Evolutionary conservation across 2,888 invertebrate genomes (phyloP), one percentile per base, ranked within the genome.

Genomic region (Leucophora obtusa): DNA sequence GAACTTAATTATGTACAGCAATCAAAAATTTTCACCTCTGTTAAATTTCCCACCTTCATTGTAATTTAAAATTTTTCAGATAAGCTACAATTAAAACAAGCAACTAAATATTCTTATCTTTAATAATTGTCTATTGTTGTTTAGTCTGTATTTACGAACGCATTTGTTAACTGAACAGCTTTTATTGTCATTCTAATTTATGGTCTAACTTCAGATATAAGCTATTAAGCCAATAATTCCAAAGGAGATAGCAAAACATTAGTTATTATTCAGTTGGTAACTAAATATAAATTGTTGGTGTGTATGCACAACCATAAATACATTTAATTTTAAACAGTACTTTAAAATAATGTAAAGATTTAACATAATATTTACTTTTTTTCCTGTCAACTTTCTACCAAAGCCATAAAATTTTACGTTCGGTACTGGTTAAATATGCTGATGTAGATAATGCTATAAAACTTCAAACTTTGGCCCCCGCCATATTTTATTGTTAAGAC

Each of bases 151-250:
- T 28, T 28, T 7, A 28, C 28, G 28, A 28, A 28, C 7, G 28
- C 6, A 28, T 28, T 28, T 28, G 28, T 28, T 28, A 33, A 28
- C 58, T 58, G 33, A 65, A 21, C 47, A 47, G 56, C 43, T 47
- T 58, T 69, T 59, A 66, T 53, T 66, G 65, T 28, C 69, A 69
- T 54, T 51, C 59, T 15, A 50, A 35, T 59, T 71, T 28, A 47
- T 71, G 62, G 71, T 71, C 60, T 24, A 18, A 14, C 62, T 21
- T 53, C n/a, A 62, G 62, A 11, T 18, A 28, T 47, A 54, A 38
- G 35, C 62, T 47, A 62, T 71, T 62, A 71, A 71, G 71, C 54
- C 28, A 54, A 60, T 71, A 62, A 71, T 62, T 62, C 62, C 71
- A 54, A 54, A 38, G 54, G 62, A 71, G 71, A 54, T 62, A 54